Base-by-base conservation (phyloP, 2,888 invertebrate genomes). In the Oligia fasciuncula region DNA sequence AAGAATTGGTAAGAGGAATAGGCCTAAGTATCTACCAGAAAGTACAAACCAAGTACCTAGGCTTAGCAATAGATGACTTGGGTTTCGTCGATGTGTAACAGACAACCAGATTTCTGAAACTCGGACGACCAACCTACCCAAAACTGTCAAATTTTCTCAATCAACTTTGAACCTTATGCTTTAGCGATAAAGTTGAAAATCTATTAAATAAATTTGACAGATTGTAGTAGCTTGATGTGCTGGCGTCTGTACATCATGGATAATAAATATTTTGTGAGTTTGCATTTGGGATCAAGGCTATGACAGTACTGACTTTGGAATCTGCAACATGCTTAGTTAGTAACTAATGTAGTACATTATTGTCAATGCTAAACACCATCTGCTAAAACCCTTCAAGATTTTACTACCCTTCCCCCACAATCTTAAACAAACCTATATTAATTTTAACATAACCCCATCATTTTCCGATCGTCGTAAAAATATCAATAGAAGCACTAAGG, bases 401-500 rank as follows among this genome's bases (percentile, higher is more conserved):
- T 23, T 17, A 9, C n/a, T 9, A 19, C 49, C 13, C 29, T 40
- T 49, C n/a, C n/a, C 4, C 19, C 9, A 29, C 0, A 49, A 68
- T 69, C 46, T 80, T 62, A 66, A 81, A 74, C 11, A 29, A 11
- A 66, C 29, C 63, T 71, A 74, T 71, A 74, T 75, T 82, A 74
- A 82, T 29, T 76, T 75, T 11, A 85, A 57, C 46, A 76, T 60
- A 14, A 60, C 66, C 54, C 81, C 70, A 81, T 83, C 73, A 76
- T 66, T 84, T 77, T 17, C 69, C 73, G 80, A 79, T 81, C 83
- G 80, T 83, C 76, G 66, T 84, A 75, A 82, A 83, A 77, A 83
- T 89, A 87, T 81, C 78, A 84, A 80, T 82, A 81, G 73, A n/a
- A 77, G 73, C 79, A 74, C 83, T 83, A 87, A 84, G 84, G 82